Conservation (phyloP, 2,113 vertebrate genomes). For the Onychorhynchus coronatus region DNA sequence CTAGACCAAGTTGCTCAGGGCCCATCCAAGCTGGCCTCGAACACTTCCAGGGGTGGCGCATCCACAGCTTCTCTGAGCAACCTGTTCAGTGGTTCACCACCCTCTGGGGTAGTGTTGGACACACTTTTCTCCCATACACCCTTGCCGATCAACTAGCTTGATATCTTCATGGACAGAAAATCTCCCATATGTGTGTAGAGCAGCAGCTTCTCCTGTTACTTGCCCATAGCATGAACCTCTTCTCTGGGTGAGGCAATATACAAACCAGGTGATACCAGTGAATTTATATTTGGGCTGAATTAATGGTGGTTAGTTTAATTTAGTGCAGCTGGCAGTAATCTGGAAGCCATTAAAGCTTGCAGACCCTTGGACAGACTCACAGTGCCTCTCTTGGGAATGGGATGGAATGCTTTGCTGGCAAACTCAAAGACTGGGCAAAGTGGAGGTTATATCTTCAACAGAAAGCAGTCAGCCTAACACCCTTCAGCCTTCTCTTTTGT, state of each 20-base stretch:
- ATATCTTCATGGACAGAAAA: background rate
- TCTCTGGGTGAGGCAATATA: no score
- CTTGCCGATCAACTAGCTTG: background rate
- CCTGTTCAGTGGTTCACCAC: background rate
- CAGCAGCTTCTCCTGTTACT: background rate
- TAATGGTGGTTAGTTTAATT: background rate
- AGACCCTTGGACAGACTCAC: background rate
- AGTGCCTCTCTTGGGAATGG: background rate
- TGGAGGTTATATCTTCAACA: background rate
- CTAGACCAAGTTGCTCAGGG: background rate
- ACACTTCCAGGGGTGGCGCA: background rate
- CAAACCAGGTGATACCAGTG: background rate
- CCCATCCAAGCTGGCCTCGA: background rate
- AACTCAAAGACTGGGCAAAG: background rate
- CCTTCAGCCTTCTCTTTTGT: background rate
- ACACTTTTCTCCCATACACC: rapidly evolving
- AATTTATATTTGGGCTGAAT: background rate
- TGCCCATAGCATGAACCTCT: background rate
- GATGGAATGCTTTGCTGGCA: background rate
- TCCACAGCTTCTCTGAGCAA: background rate
- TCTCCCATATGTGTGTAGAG: background rate
- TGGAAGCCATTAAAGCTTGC: background rate
- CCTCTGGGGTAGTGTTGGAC: background rate
- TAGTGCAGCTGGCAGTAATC: background rate
- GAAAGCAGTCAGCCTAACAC: background rate